Percentiles rank a stretch among this genome's conserved stretches.
phyloP scores from a whole-genome alignment of 1,140 invertebrate species.

The Triops cancriformis region DNA sequence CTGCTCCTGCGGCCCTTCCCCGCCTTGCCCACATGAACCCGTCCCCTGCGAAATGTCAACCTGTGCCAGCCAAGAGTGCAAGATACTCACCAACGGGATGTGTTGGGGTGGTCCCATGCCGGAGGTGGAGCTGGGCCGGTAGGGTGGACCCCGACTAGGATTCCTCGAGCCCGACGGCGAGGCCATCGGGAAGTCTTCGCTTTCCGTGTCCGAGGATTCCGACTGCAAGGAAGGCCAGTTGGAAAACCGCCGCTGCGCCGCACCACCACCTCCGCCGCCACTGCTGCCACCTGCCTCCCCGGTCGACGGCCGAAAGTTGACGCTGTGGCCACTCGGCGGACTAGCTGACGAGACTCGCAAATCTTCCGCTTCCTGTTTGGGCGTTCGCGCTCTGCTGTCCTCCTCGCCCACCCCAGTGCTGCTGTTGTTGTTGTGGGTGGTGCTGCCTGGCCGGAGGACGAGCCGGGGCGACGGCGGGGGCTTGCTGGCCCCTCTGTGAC shows the following conservation, averaged over 20 bases:
- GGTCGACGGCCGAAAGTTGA: not conserved
- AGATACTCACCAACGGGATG: constrained; percentile 64
- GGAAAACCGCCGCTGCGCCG: constrained; percentile 26
- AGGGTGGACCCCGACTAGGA: constrained; percentile 34
- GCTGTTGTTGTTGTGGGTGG: not conserved
- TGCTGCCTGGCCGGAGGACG: not conserved
- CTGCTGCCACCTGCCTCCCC: not conserved
- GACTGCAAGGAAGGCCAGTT: constrained; percentile 36
- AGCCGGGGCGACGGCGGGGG: not conserved
- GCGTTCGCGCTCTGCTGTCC: constrained; percentile 36
- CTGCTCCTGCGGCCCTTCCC: too few species aligned
- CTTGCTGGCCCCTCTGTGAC: not conserved
- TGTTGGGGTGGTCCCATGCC: constrained; percentile 59
- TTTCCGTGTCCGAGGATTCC: constrained; percentile 41
- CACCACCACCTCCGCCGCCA: constrained; percentile 23
- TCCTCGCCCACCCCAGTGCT: constrained; percentile 22
- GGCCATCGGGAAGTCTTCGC: constrained; percentile 45
- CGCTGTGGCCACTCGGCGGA: constrained; percentile 39
- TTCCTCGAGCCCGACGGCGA: constrained; percentile 41
- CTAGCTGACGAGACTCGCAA: constrained; percentile 30
- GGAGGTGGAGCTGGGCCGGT: constrained; percentile 35
- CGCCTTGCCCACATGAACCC: too few species aligned
- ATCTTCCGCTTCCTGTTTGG: constrained; percentile 31
- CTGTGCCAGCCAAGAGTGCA: not conserved
- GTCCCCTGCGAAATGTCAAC: too few species aligned